Conservation (phyloP, 2,113 vertebrate species). For the Puffinus mauretanicus region DNA sequence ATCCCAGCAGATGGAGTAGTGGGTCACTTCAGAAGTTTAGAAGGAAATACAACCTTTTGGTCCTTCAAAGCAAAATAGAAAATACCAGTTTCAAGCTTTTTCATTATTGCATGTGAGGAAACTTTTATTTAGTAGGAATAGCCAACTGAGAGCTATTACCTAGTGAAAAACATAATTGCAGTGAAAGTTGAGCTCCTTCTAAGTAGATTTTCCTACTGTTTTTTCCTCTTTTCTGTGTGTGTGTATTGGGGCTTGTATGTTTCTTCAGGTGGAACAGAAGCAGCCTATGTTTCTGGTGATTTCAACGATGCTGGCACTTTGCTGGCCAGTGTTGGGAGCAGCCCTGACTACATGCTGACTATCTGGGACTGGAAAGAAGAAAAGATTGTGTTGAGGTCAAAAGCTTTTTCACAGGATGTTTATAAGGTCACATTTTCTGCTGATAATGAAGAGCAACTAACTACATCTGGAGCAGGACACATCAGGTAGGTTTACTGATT, state of each 20-base stretch:
- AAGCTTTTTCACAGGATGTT: constrained; percentile 90
- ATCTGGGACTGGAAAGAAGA: constrained; percentile 94
- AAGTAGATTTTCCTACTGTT: neutral
- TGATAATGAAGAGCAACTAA: constrained; percentile 84
- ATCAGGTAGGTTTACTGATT: constrained; percentile 80
- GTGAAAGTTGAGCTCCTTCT: neutral
- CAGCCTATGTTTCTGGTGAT: constrained; percentile 80
- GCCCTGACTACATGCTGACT: constrained; percentile 87
- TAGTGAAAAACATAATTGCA: neutral
- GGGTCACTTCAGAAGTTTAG: neutral
- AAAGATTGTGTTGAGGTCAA: constrained; percentile 81
- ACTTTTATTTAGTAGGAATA: neutral
- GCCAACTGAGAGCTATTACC: neutral
- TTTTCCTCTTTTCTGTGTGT: neutral
- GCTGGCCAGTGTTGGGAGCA: constrained; percentile 84
- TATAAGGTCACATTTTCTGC: constrained; percentile 88
- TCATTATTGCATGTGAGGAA: neutral
- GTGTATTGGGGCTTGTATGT: neutral
- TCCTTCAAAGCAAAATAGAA: neutral
- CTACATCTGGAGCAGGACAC: constrained; percentile 86
- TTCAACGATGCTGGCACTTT: constrained; percentile 83
- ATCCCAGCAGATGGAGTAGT: constrained; percentile 13
- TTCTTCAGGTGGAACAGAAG: constrained; percentile 83
- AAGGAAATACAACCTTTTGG: neutral
- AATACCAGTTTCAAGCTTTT: neutral